Conservation (phyloP, 2,113 vertebrate genomes). For the Solenodon paradoxus region DNA sequence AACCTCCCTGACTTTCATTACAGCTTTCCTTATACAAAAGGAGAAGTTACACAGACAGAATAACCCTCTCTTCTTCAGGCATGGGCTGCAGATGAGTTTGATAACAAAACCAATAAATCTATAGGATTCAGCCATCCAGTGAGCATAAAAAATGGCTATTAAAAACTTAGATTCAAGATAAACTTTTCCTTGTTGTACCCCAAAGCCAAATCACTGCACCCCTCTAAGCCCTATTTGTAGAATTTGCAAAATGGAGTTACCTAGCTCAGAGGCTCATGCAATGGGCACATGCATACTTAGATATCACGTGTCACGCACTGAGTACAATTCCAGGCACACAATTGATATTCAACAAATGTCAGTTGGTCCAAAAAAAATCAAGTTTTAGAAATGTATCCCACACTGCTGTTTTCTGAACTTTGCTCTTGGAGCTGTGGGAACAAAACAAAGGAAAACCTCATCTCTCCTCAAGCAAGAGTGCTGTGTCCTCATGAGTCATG, state of each 20-base stretch:
- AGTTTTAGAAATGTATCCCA: background rate
- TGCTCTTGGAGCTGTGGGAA: background rate
- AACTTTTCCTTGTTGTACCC: background rate
- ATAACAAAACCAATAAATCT: background rate
- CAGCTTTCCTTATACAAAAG: background rate
- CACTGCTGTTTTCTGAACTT: slow-evolving; percentile 20
- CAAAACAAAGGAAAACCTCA: slow-evolving; percentile 1
- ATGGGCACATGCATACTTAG: background rate
- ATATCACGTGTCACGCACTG: background rate
- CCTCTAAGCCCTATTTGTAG: background rate
- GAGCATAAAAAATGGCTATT: background rate
- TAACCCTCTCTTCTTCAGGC: background rate
- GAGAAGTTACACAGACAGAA: background rate
- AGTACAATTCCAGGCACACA: background rate
- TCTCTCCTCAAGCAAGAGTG: background rate
- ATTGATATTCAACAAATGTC: background rate
- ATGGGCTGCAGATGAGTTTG: background rate
- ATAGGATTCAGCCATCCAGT: background rate
- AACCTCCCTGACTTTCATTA: background rate
- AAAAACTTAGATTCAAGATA: background rate
- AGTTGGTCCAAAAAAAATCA: background rate
- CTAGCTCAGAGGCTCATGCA: background rate
- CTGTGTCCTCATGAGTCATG: slow-evolving; percentile 7
- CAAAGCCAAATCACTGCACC: background rate
- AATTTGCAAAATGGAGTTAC: background rate